phyloP scores from a whole-genome alignment of 2,888 invertebrate species.

The Pyrocoelia pectoralis region DNA sequence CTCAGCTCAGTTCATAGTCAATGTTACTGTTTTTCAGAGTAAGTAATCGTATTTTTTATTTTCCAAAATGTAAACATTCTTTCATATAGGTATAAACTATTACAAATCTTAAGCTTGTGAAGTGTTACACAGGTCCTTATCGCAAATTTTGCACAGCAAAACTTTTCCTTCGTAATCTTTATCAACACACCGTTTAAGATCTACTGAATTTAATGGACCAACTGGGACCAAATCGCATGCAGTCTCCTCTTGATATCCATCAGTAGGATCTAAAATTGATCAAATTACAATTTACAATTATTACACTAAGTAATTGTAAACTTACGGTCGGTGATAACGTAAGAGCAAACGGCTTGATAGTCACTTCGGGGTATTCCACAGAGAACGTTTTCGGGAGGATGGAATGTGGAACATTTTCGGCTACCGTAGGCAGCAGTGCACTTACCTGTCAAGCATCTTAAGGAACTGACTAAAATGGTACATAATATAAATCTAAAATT shows the following conservation, averaged over 20 bases:
- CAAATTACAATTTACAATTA: neutral
- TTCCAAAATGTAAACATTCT: too few relatives aligned
- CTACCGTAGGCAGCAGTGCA: neutral
- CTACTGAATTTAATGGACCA: neutral
- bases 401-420: neutral
- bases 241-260: neutral
- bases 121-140: neutral
- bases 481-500: too few relatives aligned
- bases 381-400: neutral
- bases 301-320: neutral
- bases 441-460: neutral
- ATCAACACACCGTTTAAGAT: slow-evolving; percentile 9
- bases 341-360: slow-evolving; percentile 4
- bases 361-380: neutral
- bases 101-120: neutral
- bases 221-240: neutral
- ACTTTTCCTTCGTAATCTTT: neutral
- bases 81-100: too few relatives aligned
- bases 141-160: neutral
- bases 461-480: neutral
- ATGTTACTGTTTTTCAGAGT: too few relatives aligned
- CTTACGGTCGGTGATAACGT: slow-evolving; percentile 1
- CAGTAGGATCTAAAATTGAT: neutral
- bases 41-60: too few relatives aligned
- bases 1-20: too few relatives aligned